Evolutionary conservation across 2,797 vertebrate species (phyloP), one percentile per base, ranked within the genome.

Genomic region (Myiotriccus ornatus): DNA sequence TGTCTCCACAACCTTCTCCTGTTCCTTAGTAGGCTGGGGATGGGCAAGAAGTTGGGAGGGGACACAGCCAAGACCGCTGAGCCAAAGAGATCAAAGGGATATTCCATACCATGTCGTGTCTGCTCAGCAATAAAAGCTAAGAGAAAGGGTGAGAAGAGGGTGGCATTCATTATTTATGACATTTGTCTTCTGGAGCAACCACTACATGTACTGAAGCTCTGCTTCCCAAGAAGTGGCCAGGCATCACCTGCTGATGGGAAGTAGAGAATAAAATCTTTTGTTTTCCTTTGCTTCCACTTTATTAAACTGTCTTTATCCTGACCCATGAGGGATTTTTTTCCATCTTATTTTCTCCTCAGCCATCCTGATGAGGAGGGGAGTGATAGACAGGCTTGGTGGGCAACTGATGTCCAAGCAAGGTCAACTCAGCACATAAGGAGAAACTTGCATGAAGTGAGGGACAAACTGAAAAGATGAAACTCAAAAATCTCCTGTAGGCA

Each of bases 111-210:
- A 7, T 17, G 6, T 18, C 12, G 43, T 32, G 27, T 12, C 63
- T 63, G 43, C 49, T 68, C 24, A 56, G 12, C 43, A 39, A 15
- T 23, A 50, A 28, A 35, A 28, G 37, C 18, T 63, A 13, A 46
- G n/a, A 46, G 56, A 64, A 86, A 86, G 43, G 15, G 57, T 16
- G 23, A 52, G 34, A n/a, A 82, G 46, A 47, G 24, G 12, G 10
- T 0, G 0, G 9, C 17, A 30, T 28, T 69, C 0, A 0, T 39
- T 70, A 13, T n/a, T 91, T 70, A 50, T 34, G 68, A 4, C 4
- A 4, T 55, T 44, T 60, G 10, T 49, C 14, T 23, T 77, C n/a
- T 0, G 0, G 22, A 63, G 22, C 7, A 52, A 52, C 6, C 0
- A 0, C 34, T 50, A 17, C 30, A 23, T 20, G 10, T 52, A 35